These are phyloP conservation scores for Palythoa caribaeorum DNA, from an alignment of 92 coral and sea anemone genomes.

Conservation along the genomic window DNA sequence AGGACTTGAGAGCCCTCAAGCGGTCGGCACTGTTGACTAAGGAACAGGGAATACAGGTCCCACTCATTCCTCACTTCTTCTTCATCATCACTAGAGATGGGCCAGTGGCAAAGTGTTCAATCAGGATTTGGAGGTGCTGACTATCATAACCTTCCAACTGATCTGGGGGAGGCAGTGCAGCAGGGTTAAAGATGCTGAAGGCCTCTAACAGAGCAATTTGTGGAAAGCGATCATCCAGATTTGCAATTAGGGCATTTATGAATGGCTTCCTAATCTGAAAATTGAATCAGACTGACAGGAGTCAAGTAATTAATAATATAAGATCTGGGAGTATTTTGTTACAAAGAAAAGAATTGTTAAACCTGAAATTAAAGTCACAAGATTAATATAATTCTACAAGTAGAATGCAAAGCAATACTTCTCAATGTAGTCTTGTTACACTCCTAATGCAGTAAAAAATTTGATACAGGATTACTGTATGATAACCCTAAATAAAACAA, in stretches of 20 bases:
- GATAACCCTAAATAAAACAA: no score
- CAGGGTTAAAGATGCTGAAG: background rate
- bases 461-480: no score
- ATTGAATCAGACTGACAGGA: no score
- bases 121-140: slow-evolving; percentile 6
- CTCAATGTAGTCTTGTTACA: no score
- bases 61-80: slow-evolving; percentile 4
- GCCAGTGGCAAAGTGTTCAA: slow-evolving; percentile 10
- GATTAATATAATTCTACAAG: no score
- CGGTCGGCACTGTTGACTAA: background rate
- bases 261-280: no score
- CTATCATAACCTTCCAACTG: background rate
- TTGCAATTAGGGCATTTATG: background rate
- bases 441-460: no score
- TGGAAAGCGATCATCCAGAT: background rate
- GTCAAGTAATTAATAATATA: no score
- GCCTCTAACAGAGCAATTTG: background rate
- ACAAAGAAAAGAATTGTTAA: no score
- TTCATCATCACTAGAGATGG: background rate
- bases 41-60: background rate
- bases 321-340: no score
- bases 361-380: no score
- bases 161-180: background rate
- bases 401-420: no score
- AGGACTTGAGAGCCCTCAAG: background rate